Base-by-base conservation (phyloP, 2,797 vertebrate genomes). In the Sebastolobus altivelis region DNA sequence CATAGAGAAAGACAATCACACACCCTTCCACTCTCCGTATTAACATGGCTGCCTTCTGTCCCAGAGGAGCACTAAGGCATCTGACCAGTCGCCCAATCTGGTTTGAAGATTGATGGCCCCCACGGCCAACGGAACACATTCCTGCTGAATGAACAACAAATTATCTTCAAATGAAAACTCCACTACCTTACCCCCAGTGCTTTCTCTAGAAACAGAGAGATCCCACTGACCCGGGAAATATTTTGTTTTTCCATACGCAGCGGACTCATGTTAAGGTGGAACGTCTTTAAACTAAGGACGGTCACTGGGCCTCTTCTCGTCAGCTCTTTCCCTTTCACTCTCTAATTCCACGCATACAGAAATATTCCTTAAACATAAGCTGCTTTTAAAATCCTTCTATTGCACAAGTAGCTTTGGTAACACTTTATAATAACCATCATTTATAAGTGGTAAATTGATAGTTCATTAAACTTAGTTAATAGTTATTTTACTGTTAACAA, bases 81-180 rank as follows among this genome's bases (percentile, higher is more conserved):
- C 87, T 59, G 80, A 88, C 86, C 79, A 83, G 83, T 86, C 82
- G 8, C 84, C 85, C 89, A 88, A 88, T 90, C 86, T 86, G 77
- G 63, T 89, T 84, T 76, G 88, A 95, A 95, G 97, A 91, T 95
- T 89, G 96, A 97, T 97, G 92, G 94, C 95, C 95, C 97, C 96
- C 94, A 91, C 90, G 95, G 95, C 96, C 95, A 91, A 96, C 97
- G 95, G 95, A 96, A 96, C 95, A 94, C 96, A 97, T 97, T 97
- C 94, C 93, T 92, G 96, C 90, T 96, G 94, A 83, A 95, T 95
- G 94, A 97, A 97, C 95, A 96, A 96, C 96, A 96, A 95, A 95
- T 91, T 88, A 94, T 96, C 95, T 96, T 96, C 95, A 95, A 97
- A 97, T 96, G 94, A 92, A 94, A 94, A 89, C 82, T 81, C 87